A percentile compares a stretch with the other conserved stretches of the same genome.
These are phyloP conservation scores for Lordiphosa clarofinis DNA, from an alignment of 1,140 invertebrate species.

Conservation along the genomic window DNA sequence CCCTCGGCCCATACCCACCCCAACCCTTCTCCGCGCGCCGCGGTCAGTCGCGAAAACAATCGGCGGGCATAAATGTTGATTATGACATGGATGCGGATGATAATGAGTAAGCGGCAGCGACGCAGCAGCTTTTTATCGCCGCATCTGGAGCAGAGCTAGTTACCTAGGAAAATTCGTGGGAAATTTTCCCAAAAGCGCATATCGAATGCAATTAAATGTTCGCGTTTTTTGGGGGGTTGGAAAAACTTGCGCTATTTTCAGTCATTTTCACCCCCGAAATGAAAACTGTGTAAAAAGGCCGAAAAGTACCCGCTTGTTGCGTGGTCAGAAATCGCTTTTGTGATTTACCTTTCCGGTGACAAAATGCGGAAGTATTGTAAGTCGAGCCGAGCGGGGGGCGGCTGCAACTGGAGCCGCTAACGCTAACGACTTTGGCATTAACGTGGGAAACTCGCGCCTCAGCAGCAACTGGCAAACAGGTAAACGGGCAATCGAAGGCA, in stretches of 20 bases:
- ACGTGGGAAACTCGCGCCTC: slow-evolving; percentile 58
- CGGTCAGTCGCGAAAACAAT: slow-evolving; percentile 75
- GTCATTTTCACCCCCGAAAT: slow-evolving; percentile 65
- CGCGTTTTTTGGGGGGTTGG: slow-evolving; percentile 51
- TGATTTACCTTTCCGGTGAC: slow-evolving; percentile 77
- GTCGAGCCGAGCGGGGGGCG: slow-evolving; percentile 19
- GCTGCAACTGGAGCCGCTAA: slow-evolving; percentile 16
- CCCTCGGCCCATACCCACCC: slow-evolving; percentile 16
- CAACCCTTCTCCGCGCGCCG: slow-evolving; percentile 47
- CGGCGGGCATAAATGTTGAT: slow-evolving; percentile 62
- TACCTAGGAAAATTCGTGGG: slow-evolving; percentile 67
- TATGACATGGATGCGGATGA: slow-evolving; percentile 46
- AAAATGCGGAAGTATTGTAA: slow-evolving; percentile 70
- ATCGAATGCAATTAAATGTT: slow-evolving; percentile 72
- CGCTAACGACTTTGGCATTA: slow-evolving; percentile 60
- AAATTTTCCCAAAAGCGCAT: slow-evolving; percentile 73
- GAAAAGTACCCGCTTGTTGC: slow-evolving; percentile 58
- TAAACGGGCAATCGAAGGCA: slow-evolving; percentile 33
- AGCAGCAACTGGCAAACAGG: slow-evolving; percentile 47
- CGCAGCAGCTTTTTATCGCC: slow-evolving; percentile 49
- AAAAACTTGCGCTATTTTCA: slow-evolving; percentile 60
- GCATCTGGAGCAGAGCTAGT: slow-evolving; percentile 56
- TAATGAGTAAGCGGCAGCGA: slow-evolving; percentile 12
- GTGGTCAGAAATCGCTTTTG: slow-evolving; percentile 55
- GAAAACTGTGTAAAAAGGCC: slow-evolving; percentile 20